A percentile compares a stretch with the other conserved stretches of the same genome.
Conservation (phyloP, 2,113 vertebrate genomes). For the Menidia beryllina region DNA sequence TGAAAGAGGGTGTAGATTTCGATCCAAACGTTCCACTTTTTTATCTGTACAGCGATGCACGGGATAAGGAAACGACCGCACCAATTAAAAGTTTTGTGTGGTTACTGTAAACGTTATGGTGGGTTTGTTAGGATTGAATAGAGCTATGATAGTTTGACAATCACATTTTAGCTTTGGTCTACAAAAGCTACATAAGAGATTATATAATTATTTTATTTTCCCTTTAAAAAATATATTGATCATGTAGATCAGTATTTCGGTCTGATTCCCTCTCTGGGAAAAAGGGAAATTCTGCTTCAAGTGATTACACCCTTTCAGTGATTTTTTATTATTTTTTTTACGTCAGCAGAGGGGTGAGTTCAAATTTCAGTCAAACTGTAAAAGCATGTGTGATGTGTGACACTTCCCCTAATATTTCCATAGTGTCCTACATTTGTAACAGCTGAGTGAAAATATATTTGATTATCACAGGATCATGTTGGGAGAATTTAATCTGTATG, state of each 20-base stretch:
- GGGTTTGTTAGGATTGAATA: too few relatives aligned
- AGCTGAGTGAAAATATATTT: conserved; percentile 46
- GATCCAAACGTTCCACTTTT: background rate
- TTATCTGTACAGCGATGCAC: too few relatives aligned
- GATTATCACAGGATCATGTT: conserved; percentile 40
- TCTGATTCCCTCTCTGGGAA: background rate
- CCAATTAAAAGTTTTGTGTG: too few relatives aligned
- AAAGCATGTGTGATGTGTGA: background rate
- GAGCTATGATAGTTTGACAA: too few relatives aligned
- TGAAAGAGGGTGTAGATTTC: too few relatives aligned
- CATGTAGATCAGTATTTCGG: background rate
- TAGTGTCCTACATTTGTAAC: conserved; percentile 5
- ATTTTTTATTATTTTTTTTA: conserved; percentile 39
- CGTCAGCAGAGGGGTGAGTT: background rate
- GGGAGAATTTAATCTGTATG: conserved; percentile 48
- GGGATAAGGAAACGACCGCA: too few relatives aligned
- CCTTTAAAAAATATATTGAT: too few relatives aligned
- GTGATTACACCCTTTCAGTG: background rate
- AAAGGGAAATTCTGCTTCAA: background rate
- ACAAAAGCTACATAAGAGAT: too few relatives aligned
- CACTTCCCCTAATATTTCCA: conserved; percentile 7
- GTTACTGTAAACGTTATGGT: too few relatives aligned
- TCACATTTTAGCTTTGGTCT: too few relatives aligned
- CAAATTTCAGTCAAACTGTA: background rate
- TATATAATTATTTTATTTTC: too few relatives aligned